Evolutionary conservation across 2,888 invertebrate genomes (phyloP).

Genomic region (Zaprionus bogoriensis): DNA sequence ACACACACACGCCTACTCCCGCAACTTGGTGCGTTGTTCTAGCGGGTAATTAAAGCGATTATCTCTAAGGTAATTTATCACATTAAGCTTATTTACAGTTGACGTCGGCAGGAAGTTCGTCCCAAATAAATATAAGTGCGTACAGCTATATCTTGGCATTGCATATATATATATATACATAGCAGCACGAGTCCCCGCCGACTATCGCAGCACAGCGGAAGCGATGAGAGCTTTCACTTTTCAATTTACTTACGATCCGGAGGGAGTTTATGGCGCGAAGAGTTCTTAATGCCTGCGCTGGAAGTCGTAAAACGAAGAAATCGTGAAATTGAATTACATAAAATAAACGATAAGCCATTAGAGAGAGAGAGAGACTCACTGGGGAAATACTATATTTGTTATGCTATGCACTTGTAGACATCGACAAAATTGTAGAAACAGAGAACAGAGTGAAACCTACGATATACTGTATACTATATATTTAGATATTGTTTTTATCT

Average conservation of each 20-base stretch:
- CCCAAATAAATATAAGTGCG: conserved; percentile 42
- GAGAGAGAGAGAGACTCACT: too few species aligned
- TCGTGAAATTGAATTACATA: not conserved
- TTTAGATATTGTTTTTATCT: too few species aligned
- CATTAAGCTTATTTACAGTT: conserved; percentile 57
- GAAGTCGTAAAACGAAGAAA: too few species aligned
- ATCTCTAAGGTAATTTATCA: conserved; percentile 57
- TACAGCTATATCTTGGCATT: conserved; percentile 10
- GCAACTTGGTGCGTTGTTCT: conserved; percentile 59
- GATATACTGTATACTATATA: too few species aligned
- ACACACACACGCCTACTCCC: not conserved
- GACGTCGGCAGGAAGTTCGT: conserved; percentile 55
- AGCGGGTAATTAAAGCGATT: conserved; percentile 60
- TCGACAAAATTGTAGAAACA: too few species aligned
- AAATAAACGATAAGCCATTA: not conserved
- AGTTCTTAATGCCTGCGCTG: conserved; percentile 1
- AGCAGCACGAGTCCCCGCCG: too few species aligned
- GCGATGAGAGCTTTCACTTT: conserved; percentile 24
- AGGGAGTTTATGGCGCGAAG: not conserved
- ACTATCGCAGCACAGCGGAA: conserved; percentile 26
- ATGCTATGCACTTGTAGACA: too few species aligned
- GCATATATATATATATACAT: too few species aligned
- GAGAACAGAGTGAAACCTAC: too few species aligned
- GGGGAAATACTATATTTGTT: too few species aligned
- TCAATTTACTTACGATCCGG: not conserved